phyloP scores from a whole-genome alignment of 53 echinoderm and acorn worm species.

The Luidia sarsii region DNA sequence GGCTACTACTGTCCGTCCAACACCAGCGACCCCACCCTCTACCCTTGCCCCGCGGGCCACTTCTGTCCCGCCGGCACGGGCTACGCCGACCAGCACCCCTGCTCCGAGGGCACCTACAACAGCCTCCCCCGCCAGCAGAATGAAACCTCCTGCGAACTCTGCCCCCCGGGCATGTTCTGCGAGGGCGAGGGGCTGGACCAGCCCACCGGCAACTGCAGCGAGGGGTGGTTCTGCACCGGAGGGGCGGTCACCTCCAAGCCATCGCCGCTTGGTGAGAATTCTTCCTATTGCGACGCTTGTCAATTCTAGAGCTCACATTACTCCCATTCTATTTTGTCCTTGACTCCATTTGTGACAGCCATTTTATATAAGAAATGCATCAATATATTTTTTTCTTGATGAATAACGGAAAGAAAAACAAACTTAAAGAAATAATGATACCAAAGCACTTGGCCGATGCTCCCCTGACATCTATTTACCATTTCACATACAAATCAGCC shows the following conservation, averaged over 20 bases:
- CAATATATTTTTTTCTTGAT: not conserved
- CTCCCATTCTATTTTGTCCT: not conserved
- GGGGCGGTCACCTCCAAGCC: constrained; percentile 81
- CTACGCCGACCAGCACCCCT: constrained; percentile 77
- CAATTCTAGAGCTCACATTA: not conserved
- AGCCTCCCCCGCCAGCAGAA: constrained; percentile 81
- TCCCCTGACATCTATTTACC: too few relatives aligned
- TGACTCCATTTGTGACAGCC: not conserved
- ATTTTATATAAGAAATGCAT: not conserved
- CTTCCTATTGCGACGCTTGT: not conserved
- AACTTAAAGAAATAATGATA: too few relatives aligned
- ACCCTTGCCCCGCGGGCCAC: constrained; percentile 81
- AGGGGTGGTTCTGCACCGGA: constrained; percentile 94
- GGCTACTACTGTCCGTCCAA: constrained; percentile 91
- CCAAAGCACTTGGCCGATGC: too few relatives aligned
- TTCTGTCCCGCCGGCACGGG: constrained; percentile 83
- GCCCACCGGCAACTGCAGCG: constrained; percentile 96
- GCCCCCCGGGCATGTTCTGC: constrained; percentile 95
- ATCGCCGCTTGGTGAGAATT: constrained; percentile 72
- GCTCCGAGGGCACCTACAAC: constrained; percentile 94
- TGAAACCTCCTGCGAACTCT: constrained; percentile 89
- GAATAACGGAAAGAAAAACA: too few relatives aligned
- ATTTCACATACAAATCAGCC: too few relatives aligned
- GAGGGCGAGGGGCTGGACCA: constrained; percentile 83
- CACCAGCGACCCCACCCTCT: constrained; percentile 90